A percentile compares a stretch with the other conserved stretches of the same genome.
Evolutionary conservation across 53 echinoderm and acorn worm genomes (phyloP).

Genomic region (Echinometra lucunter): DNA sequence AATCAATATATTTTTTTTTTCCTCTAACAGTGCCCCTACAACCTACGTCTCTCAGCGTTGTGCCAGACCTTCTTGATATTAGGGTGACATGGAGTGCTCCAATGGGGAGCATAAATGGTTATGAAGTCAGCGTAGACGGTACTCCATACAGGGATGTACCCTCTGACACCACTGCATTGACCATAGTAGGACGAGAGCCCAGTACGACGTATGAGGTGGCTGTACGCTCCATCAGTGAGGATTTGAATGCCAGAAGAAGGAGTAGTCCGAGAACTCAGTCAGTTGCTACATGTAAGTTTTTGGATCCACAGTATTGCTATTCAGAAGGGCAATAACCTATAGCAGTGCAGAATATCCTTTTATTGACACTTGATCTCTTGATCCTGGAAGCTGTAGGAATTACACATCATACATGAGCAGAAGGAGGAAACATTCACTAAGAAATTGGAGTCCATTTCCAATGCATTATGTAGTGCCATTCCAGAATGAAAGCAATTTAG

Average conservation of each 20-base stretch:
- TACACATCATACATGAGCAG: too few species aligned
- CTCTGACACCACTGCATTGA: neutral
- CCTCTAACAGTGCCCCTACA: neutral
- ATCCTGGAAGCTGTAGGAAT: too few species aligned
- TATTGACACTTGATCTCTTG: too few species aligned
- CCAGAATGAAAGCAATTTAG: too few species aligned
- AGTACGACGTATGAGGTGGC: neutral
- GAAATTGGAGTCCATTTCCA: too few species aligned
- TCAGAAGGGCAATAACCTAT: too few species aligned
- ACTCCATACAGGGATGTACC: neutral
- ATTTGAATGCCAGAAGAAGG: neutral
- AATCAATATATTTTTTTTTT: neutral
- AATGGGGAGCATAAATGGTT: neutral
- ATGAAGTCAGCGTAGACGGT: slow-evolving; percentile 30
- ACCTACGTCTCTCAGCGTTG: neutral
- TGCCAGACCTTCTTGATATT: neutral
- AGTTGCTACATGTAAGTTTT: neutral
- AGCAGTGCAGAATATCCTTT: too few species aligned
- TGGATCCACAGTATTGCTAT: too few species aligned
- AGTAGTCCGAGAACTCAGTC: neutral
- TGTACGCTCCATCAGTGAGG: slow-evolving; percentile 41
- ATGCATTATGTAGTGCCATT: too few species aligned
- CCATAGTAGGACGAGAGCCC: neutral
- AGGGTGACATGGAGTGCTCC: neutral
- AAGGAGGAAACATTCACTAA: too few species aligned